A percentile compares a stretch with the other conserved stretches of the same genome.
Evolutionary conservation across 2,888 invertebrate species (phyloP).

Genomic region (Selenia dentaria): DNA sequence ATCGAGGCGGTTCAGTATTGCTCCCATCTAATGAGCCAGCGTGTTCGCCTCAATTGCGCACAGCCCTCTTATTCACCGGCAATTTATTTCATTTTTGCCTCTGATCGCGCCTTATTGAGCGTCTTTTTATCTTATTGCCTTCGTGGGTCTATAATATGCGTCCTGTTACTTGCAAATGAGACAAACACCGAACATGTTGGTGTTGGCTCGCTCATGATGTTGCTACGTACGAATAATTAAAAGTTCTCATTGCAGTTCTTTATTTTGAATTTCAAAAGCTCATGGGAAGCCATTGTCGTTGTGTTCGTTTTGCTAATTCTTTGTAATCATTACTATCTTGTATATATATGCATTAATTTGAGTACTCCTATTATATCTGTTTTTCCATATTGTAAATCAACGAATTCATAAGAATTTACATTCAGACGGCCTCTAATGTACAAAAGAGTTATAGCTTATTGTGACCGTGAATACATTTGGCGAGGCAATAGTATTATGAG

Average conservation of each 20-base stretch:
- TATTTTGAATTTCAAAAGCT: constrained; percentile 40
- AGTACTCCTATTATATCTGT: too few species aligned
- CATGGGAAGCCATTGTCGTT: constrained; percentile 37
- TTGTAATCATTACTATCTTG: too few species aligned
- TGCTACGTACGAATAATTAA: constrained; percentile 73
- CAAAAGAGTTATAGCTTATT: constrained; percentile 62
- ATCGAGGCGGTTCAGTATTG: constrained; percentile 42
- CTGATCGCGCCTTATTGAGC: constrained; percentile 84
- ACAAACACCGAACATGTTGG: constrained; percentile 74
- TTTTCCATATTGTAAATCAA: too few species aligned
- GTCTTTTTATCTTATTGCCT: constrained; percentile 82
- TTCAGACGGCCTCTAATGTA: too few species aligned
- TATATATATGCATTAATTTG: too few species aligned
- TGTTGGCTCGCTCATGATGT: constrained; percentile 72
- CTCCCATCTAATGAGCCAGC: constrained; percentile 79
- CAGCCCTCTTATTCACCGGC: constrained; percentile 81
- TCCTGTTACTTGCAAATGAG: constrained; percentile 84
- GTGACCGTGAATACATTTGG: constrained; percentile 66
- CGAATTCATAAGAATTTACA: too few species aligned
- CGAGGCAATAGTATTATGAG: constrained; percentile 74
- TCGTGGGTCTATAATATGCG: constrained; percentile 82
- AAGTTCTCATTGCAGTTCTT: constrained; percentile 52
- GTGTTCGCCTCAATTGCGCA: constrained; percentile 83
- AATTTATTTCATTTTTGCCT: constrained; percentile 85
- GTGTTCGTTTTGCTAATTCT: constrained; percentile 30